These are phyloP conservation scores for Syngnathus typhle DNA, from an alignment of 2,113 vertebrate genomes.

Conservation along the genomic window DNA sequence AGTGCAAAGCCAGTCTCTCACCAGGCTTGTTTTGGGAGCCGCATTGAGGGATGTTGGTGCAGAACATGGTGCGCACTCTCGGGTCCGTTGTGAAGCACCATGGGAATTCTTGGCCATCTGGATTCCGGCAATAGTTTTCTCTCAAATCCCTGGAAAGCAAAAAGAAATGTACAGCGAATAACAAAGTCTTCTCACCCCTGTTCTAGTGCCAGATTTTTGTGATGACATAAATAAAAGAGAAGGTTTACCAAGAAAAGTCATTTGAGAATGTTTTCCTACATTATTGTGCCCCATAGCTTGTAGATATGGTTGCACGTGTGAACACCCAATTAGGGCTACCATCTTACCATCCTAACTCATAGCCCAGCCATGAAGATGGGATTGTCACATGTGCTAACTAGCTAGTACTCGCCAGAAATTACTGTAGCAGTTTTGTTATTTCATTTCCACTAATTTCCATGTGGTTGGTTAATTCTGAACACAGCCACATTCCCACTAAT, in stretches of 20 bases:
- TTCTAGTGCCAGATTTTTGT: neutral
- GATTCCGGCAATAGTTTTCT: conserved; percentile 97
- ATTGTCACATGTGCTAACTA: neutral
- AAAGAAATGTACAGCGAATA: neutral
- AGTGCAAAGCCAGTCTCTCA: conserved; percentile 20
- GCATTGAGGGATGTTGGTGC: conserved; percentile 89
- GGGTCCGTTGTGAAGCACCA: conserved; percentile 98
- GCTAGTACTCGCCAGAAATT: neutral
- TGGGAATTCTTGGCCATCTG: conserved; percentile 89
- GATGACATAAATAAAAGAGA: neutral
- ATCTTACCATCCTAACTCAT: neutral
- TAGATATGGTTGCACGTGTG: neutral
- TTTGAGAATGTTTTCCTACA: neutral
- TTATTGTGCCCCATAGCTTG: neutral
- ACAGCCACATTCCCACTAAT: neutral
- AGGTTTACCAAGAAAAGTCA: neutral
- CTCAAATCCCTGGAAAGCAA: conserved; percentile 79
- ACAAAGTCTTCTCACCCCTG: neutral
- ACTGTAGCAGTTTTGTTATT: neutral
- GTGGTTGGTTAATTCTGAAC: neutral
- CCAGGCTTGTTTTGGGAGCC: conserved; percentile 52
- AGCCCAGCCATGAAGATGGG: neutral
- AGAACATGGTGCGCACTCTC: conserved; percentile 83
- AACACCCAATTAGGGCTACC: neutral
- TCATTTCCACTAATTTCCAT: too few relatives aligned